A percentile compares a stretch with the other conserved stretches of the same genome.
These are phyloP conservation scores for Hoplias malabaricus DNA, from an alignment of 2,113 vertebrate species.

Conservation along the genomic window DNA sequence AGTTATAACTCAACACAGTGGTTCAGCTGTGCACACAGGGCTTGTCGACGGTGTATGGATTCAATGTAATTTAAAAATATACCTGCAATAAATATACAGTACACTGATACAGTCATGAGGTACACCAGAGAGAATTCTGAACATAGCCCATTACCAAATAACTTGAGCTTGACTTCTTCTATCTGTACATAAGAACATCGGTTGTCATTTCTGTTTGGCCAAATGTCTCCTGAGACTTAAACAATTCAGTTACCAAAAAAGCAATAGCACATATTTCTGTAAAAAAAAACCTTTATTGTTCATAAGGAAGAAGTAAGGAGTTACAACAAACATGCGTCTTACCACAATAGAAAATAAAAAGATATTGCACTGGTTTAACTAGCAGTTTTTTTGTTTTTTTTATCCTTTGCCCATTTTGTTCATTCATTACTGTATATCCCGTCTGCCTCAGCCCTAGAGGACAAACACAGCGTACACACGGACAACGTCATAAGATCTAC, in stretches of 20 bases:
- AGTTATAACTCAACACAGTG: no score
- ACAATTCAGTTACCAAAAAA: slow-evolving; percentile 37
- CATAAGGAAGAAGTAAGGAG: slow-evolving; percentile 69
- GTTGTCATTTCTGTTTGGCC: no score
- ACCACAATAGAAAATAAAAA: slow-evolving; percentile 73
- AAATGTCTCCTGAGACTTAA: no score
- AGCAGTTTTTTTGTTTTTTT: slow-evolving; percentile 39
- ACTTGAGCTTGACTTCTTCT: no score
- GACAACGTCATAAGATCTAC: slow-evolving; percentile 8
- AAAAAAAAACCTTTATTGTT: slow-evolving; percentile 74
- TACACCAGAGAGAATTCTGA: no score
- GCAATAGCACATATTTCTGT: slow-evolving; percentile 30
- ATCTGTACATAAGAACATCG: no score
- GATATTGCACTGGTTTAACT: slow-evolving; percentile 77
- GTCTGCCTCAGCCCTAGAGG: slow-evolving; percentile 21
- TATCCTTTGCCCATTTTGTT: slow-evolving; percentile 41
- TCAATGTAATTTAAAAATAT: no score
- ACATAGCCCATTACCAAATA: no score
- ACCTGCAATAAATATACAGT: no score
- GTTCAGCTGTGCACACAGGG: no score
- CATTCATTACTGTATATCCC: slow-evolving; percentile 24
- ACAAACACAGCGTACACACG: slow-evolving; percentile 32
- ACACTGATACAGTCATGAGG: no score
- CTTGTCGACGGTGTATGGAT: no score
- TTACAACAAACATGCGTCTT: slow-evolving; percentile 74